Conservation (phyloP, 2,113 vertebrate genomes). For the Salvelinus fontinalis region DNA sequence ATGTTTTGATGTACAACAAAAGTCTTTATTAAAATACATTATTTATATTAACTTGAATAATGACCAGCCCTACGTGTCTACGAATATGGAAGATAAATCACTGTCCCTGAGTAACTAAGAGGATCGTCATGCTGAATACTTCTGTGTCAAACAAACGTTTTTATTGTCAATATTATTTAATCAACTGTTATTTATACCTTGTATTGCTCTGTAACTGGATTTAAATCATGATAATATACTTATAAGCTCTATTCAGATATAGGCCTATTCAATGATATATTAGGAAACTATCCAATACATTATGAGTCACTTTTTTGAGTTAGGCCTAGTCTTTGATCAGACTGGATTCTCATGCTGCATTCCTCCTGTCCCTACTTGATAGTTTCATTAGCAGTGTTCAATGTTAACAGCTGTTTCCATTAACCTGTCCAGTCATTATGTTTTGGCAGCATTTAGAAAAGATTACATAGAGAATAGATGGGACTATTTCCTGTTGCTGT, state of each 20-base stretch:
- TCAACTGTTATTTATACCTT: not conserved
- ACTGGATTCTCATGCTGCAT: too few relatives aligned
- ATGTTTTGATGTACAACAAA: not conserved
- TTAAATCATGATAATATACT: not conserved
- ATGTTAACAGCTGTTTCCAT: too few relatives aligned
- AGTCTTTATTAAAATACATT: not conserved
- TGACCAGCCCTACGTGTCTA: not conserved
- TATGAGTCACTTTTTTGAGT: not conserved
- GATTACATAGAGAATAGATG: too few relatives aligned
- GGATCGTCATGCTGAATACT: not conserved
- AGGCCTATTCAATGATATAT: not conserved
- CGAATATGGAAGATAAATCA: not conserved
- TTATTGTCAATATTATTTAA: not conserved
- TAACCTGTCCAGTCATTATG: too few relatives aligned
- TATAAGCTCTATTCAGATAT: not conserved
- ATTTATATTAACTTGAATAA: not conserved
- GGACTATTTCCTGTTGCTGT: too few relatives aligned
- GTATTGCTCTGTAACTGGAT: not conserved
- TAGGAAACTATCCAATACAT: not conserved
- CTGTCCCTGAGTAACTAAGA: too few relatives aligned
- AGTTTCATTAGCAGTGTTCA: too few relatives aligned
- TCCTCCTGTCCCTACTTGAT: too few relatives aligned
- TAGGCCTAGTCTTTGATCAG: too few relatives aligned
- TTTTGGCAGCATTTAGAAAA: too few relatives aligned
- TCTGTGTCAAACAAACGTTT: not conserved